These are phyloP conservation scores for Cranoglanis bouderius DNA, from an alignment of 2,113 vertebrate genomes.

Conservation along the genomic window DNA sequence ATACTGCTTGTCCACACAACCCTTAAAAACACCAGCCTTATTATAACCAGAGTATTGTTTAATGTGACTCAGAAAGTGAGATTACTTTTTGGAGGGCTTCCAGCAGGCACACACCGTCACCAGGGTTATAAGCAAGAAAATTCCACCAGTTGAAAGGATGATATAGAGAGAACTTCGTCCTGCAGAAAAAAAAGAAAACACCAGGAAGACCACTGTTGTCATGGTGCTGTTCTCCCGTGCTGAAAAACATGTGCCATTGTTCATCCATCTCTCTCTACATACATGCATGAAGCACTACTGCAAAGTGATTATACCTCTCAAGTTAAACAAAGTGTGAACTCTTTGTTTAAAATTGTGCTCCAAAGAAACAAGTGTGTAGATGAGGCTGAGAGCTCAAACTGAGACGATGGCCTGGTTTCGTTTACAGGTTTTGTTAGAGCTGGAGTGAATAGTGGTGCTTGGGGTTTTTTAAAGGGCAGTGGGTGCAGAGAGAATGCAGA, in stretches of 20 bases:
- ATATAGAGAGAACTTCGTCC: slow-evolving; percentile 98
- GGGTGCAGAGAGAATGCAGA: slow-evolving; percentile 29
- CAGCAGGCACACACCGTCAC: slow-evolving; percentile 99
- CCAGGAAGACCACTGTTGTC: slow-evolving; percentile 26
- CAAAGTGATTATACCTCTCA: neutral
- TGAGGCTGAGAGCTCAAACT: slow-evolving; percentile 1
- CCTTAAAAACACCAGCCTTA: slow-evolving; percentile 3
- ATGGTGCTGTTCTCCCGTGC: neutral
- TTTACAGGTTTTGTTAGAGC: slow-evolving; percentile 39
- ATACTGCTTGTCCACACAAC: neutral
- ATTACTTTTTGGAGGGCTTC: slow-evolving; percentile 94
- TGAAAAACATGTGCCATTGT: slow-evolving; percentile 6
- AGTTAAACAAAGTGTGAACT: neutral
- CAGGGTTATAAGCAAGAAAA: slow-evolving; percentile 97
- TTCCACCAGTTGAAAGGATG: slow-evolving; percentile 94
- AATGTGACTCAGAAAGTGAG: neutral
- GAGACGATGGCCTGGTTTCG: neutral
- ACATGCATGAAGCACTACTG: neutral
- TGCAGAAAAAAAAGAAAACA: slow-evolving; percentile 58
- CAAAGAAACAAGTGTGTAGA: slow-evolving; percentile 16
- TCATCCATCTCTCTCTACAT: neutral
- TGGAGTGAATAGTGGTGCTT: slow-evolving; percentile 15
- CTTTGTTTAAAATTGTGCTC: slow-evolving; percentile 27
- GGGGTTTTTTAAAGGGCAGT: slow-evolving; percentile 36
- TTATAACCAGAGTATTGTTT: slow-evolving; percentile 5